Evolutionary conservation across 2,888 invertebrate species (phyloP).

Genomic region (Aplocera efformata): DNA sequence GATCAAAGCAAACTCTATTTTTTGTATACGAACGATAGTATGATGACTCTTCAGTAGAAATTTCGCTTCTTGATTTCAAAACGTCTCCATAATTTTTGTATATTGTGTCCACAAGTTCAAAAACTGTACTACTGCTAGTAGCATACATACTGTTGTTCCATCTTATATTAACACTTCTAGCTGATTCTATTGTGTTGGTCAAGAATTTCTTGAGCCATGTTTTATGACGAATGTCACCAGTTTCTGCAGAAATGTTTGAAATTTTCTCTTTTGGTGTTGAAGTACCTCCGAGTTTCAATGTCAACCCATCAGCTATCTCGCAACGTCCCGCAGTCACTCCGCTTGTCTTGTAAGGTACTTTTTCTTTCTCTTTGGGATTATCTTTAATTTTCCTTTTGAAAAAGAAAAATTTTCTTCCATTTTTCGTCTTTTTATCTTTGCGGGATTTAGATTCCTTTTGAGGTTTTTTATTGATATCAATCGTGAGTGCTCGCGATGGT

Average conservation of each 20-base stretch:
- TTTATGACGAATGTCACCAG: constrained; percentile 41
- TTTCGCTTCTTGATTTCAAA: constrained; percentile 52
- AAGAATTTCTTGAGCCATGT: constrained; percentile 55
- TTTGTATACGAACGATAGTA: constrained; percentile 36
- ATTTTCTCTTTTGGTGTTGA: constrained; percentile 22
- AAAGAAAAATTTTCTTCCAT: constrained; percentile 54
- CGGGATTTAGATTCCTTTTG: constrained; percentile 18
- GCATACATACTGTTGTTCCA: constrained; percentile 61
- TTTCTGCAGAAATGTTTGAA: constrained; percentile 27
- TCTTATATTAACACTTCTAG: constrained; percentile 52
- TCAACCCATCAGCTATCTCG: constrained; percentile 55
- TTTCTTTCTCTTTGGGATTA: constrained; percentile 33
- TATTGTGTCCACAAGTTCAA: constrained; percentile 54
- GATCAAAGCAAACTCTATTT: constrained; percentile 48
- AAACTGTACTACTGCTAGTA: constrained; percentile 58
- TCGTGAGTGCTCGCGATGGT: constrained; percentile 27
- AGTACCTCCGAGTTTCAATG: constrained; percentile 43
- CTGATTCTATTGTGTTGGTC: constrained; percentile 45
- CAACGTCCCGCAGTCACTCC: constrained; percentile 60
- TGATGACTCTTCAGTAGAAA: constrained; percentile 41
- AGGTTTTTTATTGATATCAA: constrained; percentile 20
- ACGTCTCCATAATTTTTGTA: constrained; percentile 49
- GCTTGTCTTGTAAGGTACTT: constrained; percentile 39
- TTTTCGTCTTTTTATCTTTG: constrained; percentile 31
- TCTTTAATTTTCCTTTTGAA: constrained; percentile 49